Evolutionary conservation across 2,797 vertebrate genomes (phyloP).

Genomic region (Enteromius treurensis): DNA sequence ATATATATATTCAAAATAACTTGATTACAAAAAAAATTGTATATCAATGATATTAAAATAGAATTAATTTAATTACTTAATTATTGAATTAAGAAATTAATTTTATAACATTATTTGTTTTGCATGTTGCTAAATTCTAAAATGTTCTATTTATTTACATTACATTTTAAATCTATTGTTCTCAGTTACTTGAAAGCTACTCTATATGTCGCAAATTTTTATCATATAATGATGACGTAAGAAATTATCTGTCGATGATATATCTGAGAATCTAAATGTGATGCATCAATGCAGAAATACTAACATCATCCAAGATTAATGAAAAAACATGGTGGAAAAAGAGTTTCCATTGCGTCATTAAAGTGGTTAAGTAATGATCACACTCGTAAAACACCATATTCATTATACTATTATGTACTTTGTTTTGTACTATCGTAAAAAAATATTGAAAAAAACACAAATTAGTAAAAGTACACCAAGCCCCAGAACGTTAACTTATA

Average conservation of each 20-base stretch:
- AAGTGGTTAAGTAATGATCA: conserved; percentile 18
- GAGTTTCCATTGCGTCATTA: neutral
- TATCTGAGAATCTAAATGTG: neutral
- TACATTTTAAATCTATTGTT: neutral
- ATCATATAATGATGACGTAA: neutral
- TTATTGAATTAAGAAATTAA: neutral
- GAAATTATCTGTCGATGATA: neutral
- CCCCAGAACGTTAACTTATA: conserved; percentile 2
- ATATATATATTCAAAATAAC: no score
- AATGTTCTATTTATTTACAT: neutral
- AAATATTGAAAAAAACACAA: neutral
- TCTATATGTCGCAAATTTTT: neutral
- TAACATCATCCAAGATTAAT: neutral
- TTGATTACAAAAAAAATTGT: neutral
- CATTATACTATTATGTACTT: conserved; percentile 21
- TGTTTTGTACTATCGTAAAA: neutral
- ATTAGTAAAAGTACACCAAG: conserved; percentile 11
- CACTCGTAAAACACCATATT: neutral
- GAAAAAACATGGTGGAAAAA: neutral
- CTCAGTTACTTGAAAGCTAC: neutral
- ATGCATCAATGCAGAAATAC: neutral
- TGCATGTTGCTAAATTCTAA: neutral
- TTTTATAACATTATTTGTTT: neutral
- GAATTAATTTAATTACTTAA: neutral
- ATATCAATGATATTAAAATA: neutral